Evolutionary conservation across 2,888 invertebrate genomes (phyloP).

Genomic region (Andrena hattorfiana): DNA sequence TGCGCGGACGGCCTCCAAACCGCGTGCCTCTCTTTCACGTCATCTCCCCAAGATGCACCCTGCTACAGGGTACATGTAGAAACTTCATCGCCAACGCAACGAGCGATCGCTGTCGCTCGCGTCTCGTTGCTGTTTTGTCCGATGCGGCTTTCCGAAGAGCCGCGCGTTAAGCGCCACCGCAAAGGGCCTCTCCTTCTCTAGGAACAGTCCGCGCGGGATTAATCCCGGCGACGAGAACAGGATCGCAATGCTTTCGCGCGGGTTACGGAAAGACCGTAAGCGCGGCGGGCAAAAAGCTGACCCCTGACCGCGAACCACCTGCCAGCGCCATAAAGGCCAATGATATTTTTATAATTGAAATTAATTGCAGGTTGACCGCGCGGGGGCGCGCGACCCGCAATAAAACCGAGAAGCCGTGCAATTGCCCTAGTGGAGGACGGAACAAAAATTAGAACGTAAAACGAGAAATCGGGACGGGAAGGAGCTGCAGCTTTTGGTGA

Average conservation of each 20-base stretch:
- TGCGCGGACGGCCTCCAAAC: constrained; percentile 57
- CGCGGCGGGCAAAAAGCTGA: constrained; percentile 73
- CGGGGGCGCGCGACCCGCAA: constrained; percentile 63
- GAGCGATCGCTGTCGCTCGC: constrained; percentile 40
- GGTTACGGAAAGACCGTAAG: constrained; percentile 39
- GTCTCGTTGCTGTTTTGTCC: neutral
- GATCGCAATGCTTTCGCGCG: constrained; percentile 14
- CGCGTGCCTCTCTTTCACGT: constrained; percentile 39
- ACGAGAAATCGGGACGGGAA: neutral
- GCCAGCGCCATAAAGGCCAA: constrained; percentile 82
- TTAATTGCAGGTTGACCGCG: constrained; percentile 79
- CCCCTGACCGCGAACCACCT: constrained; percentile 83
- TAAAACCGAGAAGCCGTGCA: constrained; percentile 60
- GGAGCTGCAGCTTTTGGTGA: neutral
- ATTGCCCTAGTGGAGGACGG: constrained; percentile 43
- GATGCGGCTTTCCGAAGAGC: neutral
- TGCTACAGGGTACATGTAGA: neutral
- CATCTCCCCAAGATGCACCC: constrained; percentile 40
- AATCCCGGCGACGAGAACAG: constrained; percentile 30
- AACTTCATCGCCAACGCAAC: constrained; percentile 47
- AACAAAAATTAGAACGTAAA: constrained; percentile 45
- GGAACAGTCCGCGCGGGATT: constrained; percentile 21
- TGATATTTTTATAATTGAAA: constrained; percentile 85
- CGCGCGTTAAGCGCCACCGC: neutral
- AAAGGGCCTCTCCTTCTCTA: neutral